Evolutionary conservation across 2,113 vertebrate genomes (phyloP).

Genomic region (Agapornis roseicollis): DNA sequence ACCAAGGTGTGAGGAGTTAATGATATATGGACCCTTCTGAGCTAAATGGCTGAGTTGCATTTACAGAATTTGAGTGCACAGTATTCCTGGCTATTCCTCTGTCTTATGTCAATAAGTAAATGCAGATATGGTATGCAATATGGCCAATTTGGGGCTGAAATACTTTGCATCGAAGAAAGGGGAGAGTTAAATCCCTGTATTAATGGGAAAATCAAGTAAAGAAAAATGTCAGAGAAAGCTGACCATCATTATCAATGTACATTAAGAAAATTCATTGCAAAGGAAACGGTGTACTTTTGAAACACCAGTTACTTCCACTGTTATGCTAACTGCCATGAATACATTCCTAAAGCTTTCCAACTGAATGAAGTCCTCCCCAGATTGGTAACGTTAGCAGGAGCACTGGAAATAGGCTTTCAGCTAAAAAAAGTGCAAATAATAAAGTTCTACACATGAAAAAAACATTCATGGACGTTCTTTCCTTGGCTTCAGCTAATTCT

Average conservation of each 20-base stretch:
- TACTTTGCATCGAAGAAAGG: not conserved
- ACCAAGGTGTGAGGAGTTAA: not conserved
- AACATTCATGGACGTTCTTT: not conserved
- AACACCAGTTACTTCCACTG: not conserved
- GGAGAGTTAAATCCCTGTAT: not conserved
- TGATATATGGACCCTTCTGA: not conserved
- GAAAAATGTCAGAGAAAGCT: not conserved
- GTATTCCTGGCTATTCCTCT: not conserved
- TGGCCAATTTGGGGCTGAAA: not conserved
- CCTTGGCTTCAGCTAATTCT: not conserved
- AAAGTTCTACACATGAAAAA: not conserved
- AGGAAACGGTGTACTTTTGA: not conserved
- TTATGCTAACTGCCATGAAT: not conserved
- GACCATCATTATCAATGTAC: not conserved
- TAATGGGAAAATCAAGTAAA: not conserved
- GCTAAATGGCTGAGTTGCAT: not conserved
- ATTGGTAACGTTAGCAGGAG: not conserved
- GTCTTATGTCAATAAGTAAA: not conserved
- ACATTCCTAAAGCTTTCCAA: not conserved
- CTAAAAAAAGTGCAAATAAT: not conserved
- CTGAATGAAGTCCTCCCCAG: not conserved
- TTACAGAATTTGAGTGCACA: not conserved
- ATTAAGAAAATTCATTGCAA: not conserved
- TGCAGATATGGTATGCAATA: not conserved
- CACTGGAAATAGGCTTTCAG: not conserved